Base-by-base conservation (phyloP, 2,113 vertebrate species). In the Lampris megalopsis region DNA sequence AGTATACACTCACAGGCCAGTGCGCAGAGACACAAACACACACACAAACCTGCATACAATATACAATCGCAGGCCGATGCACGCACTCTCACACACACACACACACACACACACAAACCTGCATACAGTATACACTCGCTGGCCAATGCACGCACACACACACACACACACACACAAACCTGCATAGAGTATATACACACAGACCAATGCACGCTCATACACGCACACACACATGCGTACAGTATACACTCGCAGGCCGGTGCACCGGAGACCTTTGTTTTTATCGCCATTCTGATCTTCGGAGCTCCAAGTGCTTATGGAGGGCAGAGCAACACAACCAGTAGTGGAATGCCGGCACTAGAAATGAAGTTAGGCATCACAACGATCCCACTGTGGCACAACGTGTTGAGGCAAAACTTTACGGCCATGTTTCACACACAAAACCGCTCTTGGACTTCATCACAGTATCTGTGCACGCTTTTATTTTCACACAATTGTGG, bases 271-370 rank as follows among this genome's bases (percentile, higher is more conserved):
- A 84, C 73, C 76, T 74, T 74, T 62, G 6, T 24, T 35, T 88
- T 84, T 68, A 71, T 82, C 79, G 80, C 83, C 83, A 76, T 88
- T 79, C 67, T 85, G 89, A 92, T 93, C 83, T 87, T 88, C 54
- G 78, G 73, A 81, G 82, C 76, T 92, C 86, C 82, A 89, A 91
- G 92, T 92, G 83, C 75, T 78, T 88, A 86, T 52, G 82, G 84
- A 89, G 78, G 79, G 80, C 50, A 48, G 38, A 48, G 59, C 56
- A 50, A 36, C 37, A 59, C 67, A 65, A 80, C 64, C 80, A 88
- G 82, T 86, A 89, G 82, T 85, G 74, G 71, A 89, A 68, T 88
- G 80, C 63, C 77, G 64, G 64, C 83, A 73, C 62, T 80, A 70
- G 64, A 68, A 79, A 80, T 81, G 72, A 78, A 81, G 73, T 43